phyloP scores from a whole-genome alignment of 2,888 invertebrate species.

The Arge pagana region DNA sequence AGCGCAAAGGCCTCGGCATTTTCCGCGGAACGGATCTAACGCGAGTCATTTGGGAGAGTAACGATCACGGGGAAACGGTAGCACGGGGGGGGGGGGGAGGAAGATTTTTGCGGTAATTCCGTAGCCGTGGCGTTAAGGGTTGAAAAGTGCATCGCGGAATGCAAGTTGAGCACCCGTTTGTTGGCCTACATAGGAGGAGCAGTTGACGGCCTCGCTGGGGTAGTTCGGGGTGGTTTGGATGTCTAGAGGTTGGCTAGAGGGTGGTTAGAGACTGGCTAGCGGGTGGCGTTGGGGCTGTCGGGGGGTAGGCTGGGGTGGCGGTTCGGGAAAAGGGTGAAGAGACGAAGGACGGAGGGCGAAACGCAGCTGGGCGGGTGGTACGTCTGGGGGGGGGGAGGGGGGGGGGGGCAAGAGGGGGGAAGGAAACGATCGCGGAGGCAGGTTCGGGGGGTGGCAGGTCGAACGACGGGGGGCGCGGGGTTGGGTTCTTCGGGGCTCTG shows the following conservation, averaged over 20 bases:
- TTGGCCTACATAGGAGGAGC: slow-evolving; percentile 48
- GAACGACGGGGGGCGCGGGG: slow-evolving; percentile 34
- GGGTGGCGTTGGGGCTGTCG: slow-evolving; percentile 31
- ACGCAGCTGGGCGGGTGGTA: slow-evolving; percentile 10
- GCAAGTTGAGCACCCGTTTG: slow-evolving; percentile 50
- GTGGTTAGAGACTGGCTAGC: slow-evolving; percentile 31
- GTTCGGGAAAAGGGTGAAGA: slow-evolving; percentile 24
- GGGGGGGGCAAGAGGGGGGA: slow-evolving; percentile 25
- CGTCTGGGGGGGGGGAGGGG: slow-evolving; percentile 22
- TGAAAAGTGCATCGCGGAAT: too few relatives aligned
- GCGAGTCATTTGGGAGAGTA: neutral
- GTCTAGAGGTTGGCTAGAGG: slow-evolving; percentile 11
- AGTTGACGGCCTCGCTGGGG: slow-evolving; percentile 17
- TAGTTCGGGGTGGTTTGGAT: too few relatives aligned
- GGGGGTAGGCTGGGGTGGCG: slow-evolving; percentile 35
- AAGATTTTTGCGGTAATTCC: slow-evolving; percentile 41
- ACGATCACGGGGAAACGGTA: too few relatives aligned
- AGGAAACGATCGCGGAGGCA: slow-evolving; percentile 25
- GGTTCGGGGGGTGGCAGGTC: slow-evolving; percentile 12
- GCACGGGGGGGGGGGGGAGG: slow-evolving; percentile 25
- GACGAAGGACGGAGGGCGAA: slow-evolving; percentile 27
- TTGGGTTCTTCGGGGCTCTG: slow-evolving; percentile 53
- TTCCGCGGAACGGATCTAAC: neutral
- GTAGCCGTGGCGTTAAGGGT: too few relatives aligned
- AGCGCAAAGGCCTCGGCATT: too few relatives aligned